Conservation (phyloP, 1,140 invertebrate genomes). For the Hyles vespertilio region DNA sequence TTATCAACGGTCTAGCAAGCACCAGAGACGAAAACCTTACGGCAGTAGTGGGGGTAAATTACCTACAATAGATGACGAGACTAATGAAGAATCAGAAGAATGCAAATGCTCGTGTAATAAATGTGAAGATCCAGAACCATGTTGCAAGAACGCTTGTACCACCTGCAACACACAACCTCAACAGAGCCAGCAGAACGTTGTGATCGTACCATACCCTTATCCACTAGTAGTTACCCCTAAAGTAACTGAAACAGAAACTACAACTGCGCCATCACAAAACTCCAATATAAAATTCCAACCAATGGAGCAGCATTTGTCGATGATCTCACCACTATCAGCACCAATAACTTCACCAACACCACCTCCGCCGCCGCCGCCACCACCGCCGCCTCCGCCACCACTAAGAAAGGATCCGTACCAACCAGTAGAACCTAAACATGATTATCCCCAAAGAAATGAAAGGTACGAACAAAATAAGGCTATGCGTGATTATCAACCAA, state of each 20-base stretch:
- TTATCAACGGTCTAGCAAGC: conserved; percentile 1
- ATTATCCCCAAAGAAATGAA: too few species aligned
- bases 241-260: conserved; percentile 8
- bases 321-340: not conserved
- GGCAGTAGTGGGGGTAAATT: conserved; percentile 1
- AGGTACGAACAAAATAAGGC: too few species aligned
- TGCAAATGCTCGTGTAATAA: conserved; percentile 35
- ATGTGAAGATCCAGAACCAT: conserved; percentile 24
- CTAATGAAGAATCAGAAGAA: conserved; percentile 29
- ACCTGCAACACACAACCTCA: conserved; percentile 21
- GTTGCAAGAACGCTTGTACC: conserved; percentile 33
- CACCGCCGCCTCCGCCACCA: not conserved
- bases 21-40: conserved; percentile 1
- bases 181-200: conserved; percentile 17
- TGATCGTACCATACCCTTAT: conserved; percentile 42
- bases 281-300: not conserved
- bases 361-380: conserved; percentile 13
- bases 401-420: not conserved
- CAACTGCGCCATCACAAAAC: conserved; percentile 6
- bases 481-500: too few species aligned
- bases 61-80: conserved; percentile 10
- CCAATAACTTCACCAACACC: not conserved
- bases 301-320: not conserved
- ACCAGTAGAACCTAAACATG: too few species aligned
- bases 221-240: conserved; percentile 27